Base-by-base conservation (phyloP, 2,113 vertebrate species). In the Isichthys henryi region DNA sequence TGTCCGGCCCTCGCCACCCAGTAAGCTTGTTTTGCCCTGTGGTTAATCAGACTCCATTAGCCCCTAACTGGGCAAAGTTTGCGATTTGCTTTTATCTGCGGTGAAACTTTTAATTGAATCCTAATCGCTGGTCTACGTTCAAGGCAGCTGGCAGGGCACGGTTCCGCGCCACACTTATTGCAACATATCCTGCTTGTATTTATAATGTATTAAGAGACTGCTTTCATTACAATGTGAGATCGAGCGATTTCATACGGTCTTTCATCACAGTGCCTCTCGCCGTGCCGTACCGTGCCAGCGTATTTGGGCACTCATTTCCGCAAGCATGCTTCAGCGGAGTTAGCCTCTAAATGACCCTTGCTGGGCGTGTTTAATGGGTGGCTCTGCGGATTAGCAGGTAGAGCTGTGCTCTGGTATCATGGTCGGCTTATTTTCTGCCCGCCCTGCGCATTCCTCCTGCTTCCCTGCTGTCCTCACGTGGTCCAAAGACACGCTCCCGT, bases 71-170 rank as follows among this genome's bases (percentile, higher is more conserved):
- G 21, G 19, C 19, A n/a, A 21, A 53, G 70, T 39, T 70, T 88
- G 46, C 4, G 43, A 87, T 53, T 90, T 52, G 17, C 83, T 58
- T 52, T 74, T 74, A 90, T 84, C 58, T 19, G 45, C 10, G 84
- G 17, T n/a, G n/a, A 87, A 87, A 90, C 89, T 90, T 90, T 90
- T 87, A 90, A 90, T 90, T 90, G 84, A 90, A 90, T 90, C 84
- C 58, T 58, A 90, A 35, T 90, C 58, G 17, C 62, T 87, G 27
- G 83, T 50, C 53, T 50, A 58, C 45, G 31, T 90, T 90, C 27
- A 70, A 58, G 45, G 27, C 58, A 13, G 17, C 21, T 27, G 45
- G 15, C 31, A 48, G 77, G 5, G 45, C 21, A 7, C 3, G 11
- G 45, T n/a, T 46, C 7, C 0, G 13, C 3, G 5, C 35, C 87